Base-by-base conservation (phyloP, 2,113 vertebrate species). In the Notothenia rossii region DNA sequence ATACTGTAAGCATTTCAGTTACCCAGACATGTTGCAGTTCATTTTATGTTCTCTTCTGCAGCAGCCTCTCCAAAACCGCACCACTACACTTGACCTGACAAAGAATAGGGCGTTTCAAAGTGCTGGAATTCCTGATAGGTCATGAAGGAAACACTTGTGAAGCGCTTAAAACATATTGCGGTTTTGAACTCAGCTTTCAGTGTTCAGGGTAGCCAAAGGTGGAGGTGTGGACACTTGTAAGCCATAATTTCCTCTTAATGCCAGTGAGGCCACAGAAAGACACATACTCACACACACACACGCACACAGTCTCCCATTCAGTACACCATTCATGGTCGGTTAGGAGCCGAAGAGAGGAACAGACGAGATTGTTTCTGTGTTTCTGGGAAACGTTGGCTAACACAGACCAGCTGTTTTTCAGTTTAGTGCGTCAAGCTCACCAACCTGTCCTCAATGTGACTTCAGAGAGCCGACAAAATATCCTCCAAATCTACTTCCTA, bases 371-470 rank as follows among this genome's bases (percentile, higher is more conserved):
- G 72, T 92, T 94, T 93, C 89, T 93, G 89, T 2, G 72, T 92
- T 94, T 93, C 89, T 93, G 89, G 90, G 92, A 92, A 94, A 87
- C 74, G 33, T 86, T 77, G 29, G 73, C 89, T 90, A 94, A 94
- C 82, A 9, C 66, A 60, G 74, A 81, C 79, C 93, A 94, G 91
- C 92, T 94, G 92, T 90, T 92, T 86, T 91, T 89, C 61, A 88
- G 81, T 80, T 92, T 79, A 80, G 72, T 2, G 2, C 68, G 45
- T 74, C 36, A 15, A 73, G 62, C 84, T 85, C 79, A 84, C 74
- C 79, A 83, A 90, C 81, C 84, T 89, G 82, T 86, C 82, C 81
- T 90, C 72, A 74, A 33, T 78, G 72, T 65, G 79, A 87, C 89
- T 89, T 80, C 71, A 83, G 73, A 81, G 55, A 74, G 18, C 69